These are phyloP conservation scores for Pachymerium ferrugineum DNA, from an alignment of 2,888 invertebrate genomes.

Conservation along the genomic window DNA sequence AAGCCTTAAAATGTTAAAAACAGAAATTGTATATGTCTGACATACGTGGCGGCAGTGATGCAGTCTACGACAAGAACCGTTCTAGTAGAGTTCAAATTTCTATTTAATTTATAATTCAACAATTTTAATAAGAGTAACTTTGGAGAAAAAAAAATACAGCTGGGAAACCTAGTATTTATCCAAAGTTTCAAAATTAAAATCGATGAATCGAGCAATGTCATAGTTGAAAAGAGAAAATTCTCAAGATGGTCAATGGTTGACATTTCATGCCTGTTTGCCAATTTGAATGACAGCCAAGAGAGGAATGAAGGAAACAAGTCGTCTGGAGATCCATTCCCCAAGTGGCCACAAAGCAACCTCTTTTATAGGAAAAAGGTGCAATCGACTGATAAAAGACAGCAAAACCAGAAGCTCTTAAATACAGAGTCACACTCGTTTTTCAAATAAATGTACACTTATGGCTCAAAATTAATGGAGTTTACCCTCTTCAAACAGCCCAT, in stretches of 20 bases:
- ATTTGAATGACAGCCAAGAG: constrained; percentile 18
- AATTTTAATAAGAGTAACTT: too few relatives aligned
- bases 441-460: constrained; percentile 1
- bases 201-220: not conserved
- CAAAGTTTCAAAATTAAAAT: constrained; percentile 3
- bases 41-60: too few relatives aligned
- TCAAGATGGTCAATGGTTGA: not conserved
- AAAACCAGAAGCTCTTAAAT: not conserved
- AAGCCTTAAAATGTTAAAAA: too few relatives aligned
- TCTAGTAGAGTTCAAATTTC: too few relatives aligned
- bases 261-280: constrained; percentile 5
- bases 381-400: constrained; percentile 1
- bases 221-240: not conserved
- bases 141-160: too few relatives aligned
- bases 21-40: too few relatives aligned
- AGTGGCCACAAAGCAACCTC: not conserved
- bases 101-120: too few relatives aligned
- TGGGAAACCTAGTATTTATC: too few relatives aligned
- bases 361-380: not conserved
- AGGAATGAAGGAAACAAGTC: not conserved
- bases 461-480: not conserved
- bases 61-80: too few relatives aligned
- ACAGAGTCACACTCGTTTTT: not conserved
- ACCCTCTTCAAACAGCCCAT: not conserved
- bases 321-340: not conserved